Base-by-base conservation (phyloP, 1,140 invertebrate genomes). In the Pseudomyrmex concolor region DNA sequence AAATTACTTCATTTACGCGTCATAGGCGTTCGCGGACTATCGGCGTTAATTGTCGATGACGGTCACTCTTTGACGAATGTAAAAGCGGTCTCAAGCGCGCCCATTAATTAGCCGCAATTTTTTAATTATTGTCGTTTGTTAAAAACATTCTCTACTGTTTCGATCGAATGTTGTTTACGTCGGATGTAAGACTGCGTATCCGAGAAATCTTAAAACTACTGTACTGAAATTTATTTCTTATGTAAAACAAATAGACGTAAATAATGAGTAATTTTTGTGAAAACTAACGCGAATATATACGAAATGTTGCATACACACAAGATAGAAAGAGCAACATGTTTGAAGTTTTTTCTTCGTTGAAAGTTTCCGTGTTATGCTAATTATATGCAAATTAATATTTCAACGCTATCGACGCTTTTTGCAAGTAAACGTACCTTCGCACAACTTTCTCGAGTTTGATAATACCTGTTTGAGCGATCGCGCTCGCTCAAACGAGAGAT, bases 1-100 rank as follows among this genome's bases (percentile, higher is more conserved):
- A 59, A 71, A 80, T 80, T 71, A 59, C 22, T 80, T 80, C 43
- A 59, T 59, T 78, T 80, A 59, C 34, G 34, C 34, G 43, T 15
- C 12, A 19, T 15, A 25, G 54, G 5, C 3, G 13, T 10, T 66
- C 13, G 7, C 25, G 50, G 15, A 71, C 19, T n/a, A 48, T 70
- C 64, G 15, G 34, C 13, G 15, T 48, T 70, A 68, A 43, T 70
- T 78, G 9, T 50, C 64, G 22, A 59, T 78, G 51, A 70, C 64
- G 13, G 19, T n/a, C 12, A 59, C 43, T 10, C 15, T 48, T 25
- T 59, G 71, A 59, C 68, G 19, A 22, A 34, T 34, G 5, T 34
- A 34, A 12, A 59, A 48, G 4, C 66, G 0, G n/a, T 22, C 19
- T 68, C 22, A 67, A 80, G n/a, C 76, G 34, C n/a, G 25, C 12